These are phyloP conservation scores for Drosophila tristis DNA, from an alignment of 1,140 invertebrate genomes.

Conservation along the genomic window DNA sequence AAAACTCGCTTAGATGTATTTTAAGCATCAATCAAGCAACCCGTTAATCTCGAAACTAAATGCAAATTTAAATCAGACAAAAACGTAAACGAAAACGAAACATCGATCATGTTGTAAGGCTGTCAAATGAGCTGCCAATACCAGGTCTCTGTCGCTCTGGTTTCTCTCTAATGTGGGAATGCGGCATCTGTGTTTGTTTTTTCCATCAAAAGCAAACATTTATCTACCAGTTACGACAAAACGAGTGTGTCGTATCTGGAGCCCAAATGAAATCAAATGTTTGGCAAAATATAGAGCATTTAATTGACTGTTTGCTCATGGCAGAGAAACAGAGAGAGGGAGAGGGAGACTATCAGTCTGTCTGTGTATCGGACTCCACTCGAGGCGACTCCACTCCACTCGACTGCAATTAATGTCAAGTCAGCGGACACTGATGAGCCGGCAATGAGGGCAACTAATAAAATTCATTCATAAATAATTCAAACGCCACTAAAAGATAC, in stretches of 20 bases:
- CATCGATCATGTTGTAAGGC: conserved; percentile 74
- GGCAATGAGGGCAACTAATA: conserved; percentile 81
- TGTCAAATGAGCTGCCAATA: conserved; percentile 73
- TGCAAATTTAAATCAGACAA: conserved; percentile 51
- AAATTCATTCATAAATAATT: conserved; percentile 83
- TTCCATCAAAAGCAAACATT: conserved; percentile 33
- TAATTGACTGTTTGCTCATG: conserved; percentile 64
- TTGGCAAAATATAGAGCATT: conserved; percentile 72
- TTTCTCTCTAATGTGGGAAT: conserved; percentile 58
- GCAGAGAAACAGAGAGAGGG: background rate
- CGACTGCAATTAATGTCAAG: conserved; percentile 65
- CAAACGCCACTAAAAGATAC: conserved; percentile 53
- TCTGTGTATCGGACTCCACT: conserved; percentile 19
- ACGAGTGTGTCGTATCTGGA: conserved; percentile 20
- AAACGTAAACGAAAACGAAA: conserved; percentile 43
- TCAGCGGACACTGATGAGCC: conserved; percentile 74
- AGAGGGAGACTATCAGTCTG: background rate
- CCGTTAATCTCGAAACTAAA: conserved; percentile 60
- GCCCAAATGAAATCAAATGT: conserved; percentile 70
- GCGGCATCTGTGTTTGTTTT: conserved; percentile 59
- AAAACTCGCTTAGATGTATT: conserved; percentile 12
- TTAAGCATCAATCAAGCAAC: conserved; percentile 40
- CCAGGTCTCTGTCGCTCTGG: conserved; percentile 35
- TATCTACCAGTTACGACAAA: conserved; percentile 29
- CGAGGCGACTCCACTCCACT: conserved; percentile 58